Conservation (phyloP, 2,888 invertebrate species). For the Dicroscelio sp. region DNA sequence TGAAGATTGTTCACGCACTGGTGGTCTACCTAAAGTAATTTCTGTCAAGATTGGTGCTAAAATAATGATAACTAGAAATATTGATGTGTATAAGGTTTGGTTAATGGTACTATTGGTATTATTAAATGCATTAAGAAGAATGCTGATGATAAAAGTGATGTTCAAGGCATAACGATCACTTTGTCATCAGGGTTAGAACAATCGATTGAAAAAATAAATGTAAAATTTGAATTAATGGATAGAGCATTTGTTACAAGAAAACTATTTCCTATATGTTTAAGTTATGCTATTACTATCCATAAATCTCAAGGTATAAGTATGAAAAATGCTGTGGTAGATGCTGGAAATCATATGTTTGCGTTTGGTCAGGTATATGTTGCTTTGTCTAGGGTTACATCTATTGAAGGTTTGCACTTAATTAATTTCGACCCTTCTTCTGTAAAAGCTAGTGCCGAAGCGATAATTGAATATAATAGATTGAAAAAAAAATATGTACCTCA, state of each 20-base stretch:
- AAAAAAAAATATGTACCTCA: neutral
- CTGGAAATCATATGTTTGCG: neutral
- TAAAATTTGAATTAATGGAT: neutral
- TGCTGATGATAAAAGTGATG: neutral
- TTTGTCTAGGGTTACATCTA: neutral
- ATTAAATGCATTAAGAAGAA: neutral
- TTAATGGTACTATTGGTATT: neutral
- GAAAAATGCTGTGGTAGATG: neutral
- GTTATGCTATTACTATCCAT: slow-evolving; percentile 5
- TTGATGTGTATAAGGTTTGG: neutral
- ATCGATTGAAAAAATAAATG: neutral
- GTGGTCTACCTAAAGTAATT: neutral
- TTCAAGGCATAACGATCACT: neutral
- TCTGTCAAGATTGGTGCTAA: neutral
- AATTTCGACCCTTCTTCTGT: neutral
- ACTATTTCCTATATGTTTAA: slow-evolving; percentile 9
- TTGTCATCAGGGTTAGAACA: neutral
- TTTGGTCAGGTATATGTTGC: slow-evolving; percentile 1
- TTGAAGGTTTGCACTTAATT: neutral
- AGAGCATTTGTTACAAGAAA: neutral
- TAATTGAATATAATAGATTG: neutral
- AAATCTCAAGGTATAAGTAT: neutral
- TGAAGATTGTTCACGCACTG: neutral
- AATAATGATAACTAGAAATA: neutral
- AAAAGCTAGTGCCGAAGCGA: neutral